A percentile compares a stretch with the other conserved stretches of the same genome.
These are phyloP conservation scores for Sebastiscus tertius DNA, from an alignment of 2,797 vertebrate species.

Conservation along the genomic window DNA sequence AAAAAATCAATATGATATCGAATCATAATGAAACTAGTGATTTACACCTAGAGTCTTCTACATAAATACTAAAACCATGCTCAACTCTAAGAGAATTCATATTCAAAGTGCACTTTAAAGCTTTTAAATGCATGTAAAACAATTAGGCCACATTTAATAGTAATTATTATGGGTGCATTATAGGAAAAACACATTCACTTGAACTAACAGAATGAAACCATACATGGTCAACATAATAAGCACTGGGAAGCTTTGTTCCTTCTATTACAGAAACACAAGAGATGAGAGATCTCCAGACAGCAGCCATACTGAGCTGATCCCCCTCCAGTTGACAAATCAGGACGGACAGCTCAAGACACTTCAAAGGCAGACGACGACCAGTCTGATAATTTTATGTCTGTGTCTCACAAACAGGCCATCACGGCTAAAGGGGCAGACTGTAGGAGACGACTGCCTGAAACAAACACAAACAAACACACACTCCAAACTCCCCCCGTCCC, in stretches of 20 bases:
- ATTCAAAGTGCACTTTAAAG: background rate
- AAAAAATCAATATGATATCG: no score
- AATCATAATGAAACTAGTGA: no score
- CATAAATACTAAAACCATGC: background rate
- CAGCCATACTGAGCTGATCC: conserved; percentile 74
- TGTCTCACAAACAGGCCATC: conserved; percentile 80
- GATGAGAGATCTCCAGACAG: conserved; percentile 77
- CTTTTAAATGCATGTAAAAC: background rate
- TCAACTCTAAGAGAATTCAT: background rate
- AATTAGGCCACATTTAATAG: background rate
- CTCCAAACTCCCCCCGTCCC: conserved; percentile 45
- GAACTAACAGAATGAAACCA: conserved; percentile 21
- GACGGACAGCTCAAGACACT: conserved; percentile 80
- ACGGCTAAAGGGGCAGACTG: conserved; percentile 76
- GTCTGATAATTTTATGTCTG: conserved; percentile 81
- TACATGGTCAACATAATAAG: conserved; percentile 37
- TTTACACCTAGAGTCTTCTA: background rate
- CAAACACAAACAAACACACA: conserved; percentile 80
- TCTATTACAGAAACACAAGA: conserved; percentile 52
- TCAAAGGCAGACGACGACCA: conserved; percentile 78
- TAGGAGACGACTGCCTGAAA: conserved; percentile 79
- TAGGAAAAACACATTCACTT: conserved; percentile 4
- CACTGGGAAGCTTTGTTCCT: conserved; percentile 57
- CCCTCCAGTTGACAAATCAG: conserved; percentile 75
- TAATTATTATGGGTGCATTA: conserved; percentile 1